These are phyloP conservation scores for Caenorhabditis brenneri DNA, from an alignment of 1,140 invertebrate species.

Conservation along the genomic window DNA sequence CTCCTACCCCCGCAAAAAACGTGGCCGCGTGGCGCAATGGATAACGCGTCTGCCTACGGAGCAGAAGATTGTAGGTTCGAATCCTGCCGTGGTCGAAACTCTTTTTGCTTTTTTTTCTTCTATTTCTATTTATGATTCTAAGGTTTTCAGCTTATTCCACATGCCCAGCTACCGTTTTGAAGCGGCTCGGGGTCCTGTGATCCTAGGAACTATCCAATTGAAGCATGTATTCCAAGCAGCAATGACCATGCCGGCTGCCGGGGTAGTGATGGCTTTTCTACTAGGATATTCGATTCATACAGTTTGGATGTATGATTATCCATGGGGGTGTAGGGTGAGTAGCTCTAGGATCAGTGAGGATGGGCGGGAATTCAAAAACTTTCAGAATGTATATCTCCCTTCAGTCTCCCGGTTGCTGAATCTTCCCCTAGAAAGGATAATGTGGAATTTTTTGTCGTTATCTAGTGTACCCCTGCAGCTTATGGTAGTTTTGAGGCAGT, in stretches of 20 bases:
- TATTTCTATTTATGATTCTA: no score
- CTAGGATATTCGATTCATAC: constrained; percentile 9
- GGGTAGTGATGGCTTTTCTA: constrained; percentile 9
- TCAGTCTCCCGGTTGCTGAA: constrained; percentile 68
- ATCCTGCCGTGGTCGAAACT: constrained; percentile 51
- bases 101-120: no score
- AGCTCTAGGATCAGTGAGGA: neutral
- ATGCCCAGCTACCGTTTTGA: constrained; percentile 14
- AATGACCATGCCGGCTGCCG: neutral
- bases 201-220: neutral
- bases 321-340: constrained; percentile 52
- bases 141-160: neutral
- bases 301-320: constrained; percentile 28
- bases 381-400: constrained; percentile 65
- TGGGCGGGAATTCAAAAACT: neutral
- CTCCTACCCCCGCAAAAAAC: neutral
- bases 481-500: constrained; percentile 61
- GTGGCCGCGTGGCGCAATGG: constrained; percentile 54
- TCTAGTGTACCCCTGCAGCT: constrained; percentile 65
- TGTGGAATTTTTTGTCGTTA: constrained; percentile 66
- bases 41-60: constrained; percentile 58
- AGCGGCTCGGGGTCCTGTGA: neutral
- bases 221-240: constrained; percentile 17
- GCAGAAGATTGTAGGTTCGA: constrained; percentile 58
- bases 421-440: constrained; percentile 65